Conservation (phyloP, 2,888 invertebrate genomes). For the Liopterus haemorrhoidalis region DNA sequence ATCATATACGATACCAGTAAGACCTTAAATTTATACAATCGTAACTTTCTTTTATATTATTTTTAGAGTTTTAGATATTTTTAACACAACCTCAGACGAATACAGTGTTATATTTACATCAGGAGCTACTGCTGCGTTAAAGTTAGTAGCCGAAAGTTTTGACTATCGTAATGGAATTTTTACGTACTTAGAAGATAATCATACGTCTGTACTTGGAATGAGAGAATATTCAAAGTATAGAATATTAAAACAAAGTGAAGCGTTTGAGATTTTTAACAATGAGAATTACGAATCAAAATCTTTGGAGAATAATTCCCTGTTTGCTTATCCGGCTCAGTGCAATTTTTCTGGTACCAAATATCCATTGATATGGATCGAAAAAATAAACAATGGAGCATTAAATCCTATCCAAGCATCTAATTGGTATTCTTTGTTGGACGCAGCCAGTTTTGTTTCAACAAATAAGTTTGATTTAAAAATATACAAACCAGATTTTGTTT, state of each 20-base stretch:
- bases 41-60: constrained; percentile 18
- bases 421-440: constrained; percentile 79
- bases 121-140: constrained; percentile 83
- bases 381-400: constrained; percentile 56
- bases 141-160: constrained; percentile 78
- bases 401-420: constrained; percentile 48
- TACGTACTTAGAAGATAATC: constrained; percentile 81
- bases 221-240: constrained; percentile 62
- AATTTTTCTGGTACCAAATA: constrained; percentile 93
- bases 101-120: constrained; percentile 91
- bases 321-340: constrained; percentile 87
- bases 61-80: constrained; percentile 72
- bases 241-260: constrained; percentile 55
- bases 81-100: constrained; percentile 71
- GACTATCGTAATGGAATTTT: constrained; percentile 61
- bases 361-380: constrained; percentile 65
- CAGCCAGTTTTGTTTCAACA: constrained; percentile 75
- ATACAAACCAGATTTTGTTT: constrained; percentile 80
- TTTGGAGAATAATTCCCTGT: constrained; percentile 51
- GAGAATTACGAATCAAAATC: constrained; percentile 41
- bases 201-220: constrained; percentile 93
- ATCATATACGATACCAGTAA: constrained; percentile 73
- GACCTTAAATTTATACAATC: constrained; percentile 19
- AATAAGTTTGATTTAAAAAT: constrained; percentile 67
- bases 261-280: constrained; percentile 43